A percentile compares a stretch with the other conserved stretches of the same genome.
Conservation (phyloP, 2,797 vertebrate species). For the Brachyalestes nurse region DNA sequence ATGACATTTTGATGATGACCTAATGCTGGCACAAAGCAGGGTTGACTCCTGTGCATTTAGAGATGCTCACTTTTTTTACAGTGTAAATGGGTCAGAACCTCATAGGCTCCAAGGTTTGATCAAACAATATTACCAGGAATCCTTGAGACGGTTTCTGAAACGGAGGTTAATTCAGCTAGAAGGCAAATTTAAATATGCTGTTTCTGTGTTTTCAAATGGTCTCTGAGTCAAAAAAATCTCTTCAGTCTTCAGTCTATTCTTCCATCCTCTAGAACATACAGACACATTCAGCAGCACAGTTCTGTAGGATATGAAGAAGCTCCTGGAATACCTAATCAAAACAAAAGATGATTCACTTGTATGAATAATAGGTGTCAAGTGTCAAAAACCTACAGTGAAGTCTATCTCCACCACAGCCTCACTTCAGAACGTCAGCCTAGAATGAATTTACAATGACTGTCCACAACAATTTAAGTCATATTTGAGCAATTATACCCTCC, state of each 20-base stretch:
- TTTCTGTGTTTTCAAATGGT: not conserved
- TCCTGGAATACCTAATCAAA: not conserved
- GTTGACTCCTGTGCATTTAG: too few species aligned
- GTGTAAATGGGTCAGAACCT: too few species aligned
- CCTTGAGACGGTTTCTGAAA: not conserved
- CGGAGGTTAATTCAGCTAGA: not conserved
- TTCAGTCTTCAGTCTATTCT: not conserved
- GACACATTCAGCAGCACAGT: constrained; percentile 11
- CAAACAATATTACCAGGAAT: not conserved
- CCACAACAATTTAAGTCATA: not conserved
- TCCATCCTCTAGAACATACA: not conserved
- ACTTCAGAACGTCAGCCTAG: not conserved
- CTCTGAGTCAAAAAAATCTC: constrained; percentile 6
- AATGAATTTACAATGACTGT: not conserved
- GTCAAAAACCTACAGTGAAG: not conserved
- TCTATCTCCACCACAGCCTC: not conserved
- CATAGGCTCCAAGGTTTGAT: too few species aligned
- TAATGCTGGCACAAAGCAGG: too few species aligned
- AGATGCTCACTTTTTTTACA: too few species aligned
- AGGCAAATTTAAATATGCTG: not conserved
- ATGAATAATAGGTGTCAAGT: not conserved
- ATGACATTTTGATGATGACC: too few species aligned
- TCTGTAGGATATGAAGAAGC: constrained; percentile 3
- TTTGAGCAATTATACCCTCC: not conserved
- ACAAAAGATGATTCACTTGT: not conserved